Evolutionary conservation across 2,113 vertebrate species (phyloP).

Genomic region (Vombatus ursinus): DNA sequence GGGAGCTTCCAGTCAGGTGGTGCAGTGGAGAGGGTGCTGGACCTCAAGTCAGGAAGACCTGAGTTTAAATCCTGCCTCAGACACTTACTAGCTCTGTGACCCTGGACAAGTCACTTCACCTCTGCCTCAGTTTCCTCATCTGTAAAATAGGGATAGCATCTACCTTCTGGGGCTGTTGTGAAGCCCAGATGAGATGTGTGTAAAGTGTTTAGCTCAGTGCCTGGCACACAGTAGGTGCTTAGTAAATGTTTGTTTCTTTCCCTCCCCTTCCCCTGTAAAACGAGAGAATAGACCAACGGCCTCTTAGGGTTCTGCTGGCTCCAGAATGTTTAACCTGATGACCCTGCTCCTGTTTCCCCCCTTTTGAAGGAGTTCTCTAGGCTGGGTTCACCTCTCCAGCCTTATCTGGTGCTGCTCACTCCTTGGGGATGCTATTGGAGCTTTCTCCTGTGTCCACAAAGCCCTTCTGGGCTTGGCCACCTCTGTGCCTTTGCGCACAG

Average conservation of each 20-base stretch:
- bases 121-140: not conserved
- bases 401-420: not conserved
- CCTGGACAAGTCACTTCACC: not conserved
- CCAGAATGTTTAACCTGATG: no score
- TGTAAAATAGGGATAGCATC: not conserved
- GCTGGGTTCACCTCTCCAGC: not conserved
- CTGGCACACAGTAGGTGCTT: not conserved
- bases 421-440: not conserved
- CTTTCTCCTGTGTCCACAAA: not conserved
- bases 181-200: not conserved
- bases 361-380: not conserved
- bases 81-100: not conserved
- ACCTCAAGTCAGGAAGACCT: no score
- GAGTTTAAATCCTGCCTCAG: not conserved
- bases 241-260: not conserved
- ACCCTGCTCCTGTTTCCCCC: no score
- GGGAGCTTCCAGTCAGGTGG: no score
- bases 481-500: not conserved
- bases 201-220: not conserved
- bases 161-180: not conserved
- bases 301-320: not conserved
- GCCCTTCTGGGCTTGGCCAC: not conserved
- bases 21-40: no score
- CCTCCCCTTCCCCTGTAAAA: not conserved
- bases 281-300: not conserved